Conservation (phyloP, 2,113 vertebrate species). For the Pantherophis guttatus region DNA sequence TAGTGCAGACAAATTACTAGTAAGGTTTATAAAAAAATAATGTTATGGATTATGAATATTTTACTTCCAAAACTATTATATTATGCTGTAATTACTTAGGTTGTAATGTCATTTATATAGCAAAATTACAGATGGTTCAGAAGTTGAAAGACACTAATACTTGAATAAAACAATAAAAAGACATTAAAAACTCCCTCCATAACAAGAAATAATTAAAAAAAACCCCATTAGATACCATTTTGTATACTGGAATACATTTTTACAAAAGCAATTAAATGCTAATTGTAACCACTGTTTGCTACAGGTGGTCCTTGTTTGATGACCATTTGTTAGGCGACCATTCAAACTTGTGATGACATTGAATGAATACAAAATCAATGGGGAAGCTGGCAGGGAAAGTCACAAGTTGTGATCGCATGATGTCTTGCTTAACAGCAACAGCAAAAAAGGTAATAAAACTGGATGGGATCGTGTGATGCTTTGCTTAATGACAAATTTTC, state of each 20-base stretch:
- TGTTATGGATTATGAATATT: constrained; percentile 46
- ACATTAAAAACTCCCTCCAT: constrained; percentile 12
- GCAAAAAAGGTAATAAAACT: neutral
- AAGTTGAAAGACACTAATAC: constrained; percentile 11
- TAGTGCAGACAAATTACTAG: neutral
- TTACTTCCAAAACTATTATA: constrained; percentile 47
- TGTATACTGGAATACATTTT: neutral
- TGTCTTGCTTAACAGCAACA: neutral
- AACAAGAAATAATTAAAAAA: neutral
- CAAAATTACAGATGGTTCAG: constrained; percentile 33
- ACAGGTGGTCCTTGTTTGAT: neutral
- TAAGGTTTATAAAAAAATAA: constrained; percentile 17
- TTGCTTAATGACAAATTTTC: neutral
- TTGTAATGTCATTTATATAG: constrained; percentile 40
- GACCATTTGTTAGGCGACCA: neutral
- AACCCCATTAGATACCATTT: neutral
- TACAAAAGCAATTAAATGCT: neutral
- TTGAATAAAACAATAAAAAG: constrained; percentile 16
- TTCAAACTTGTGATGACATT: neutral
- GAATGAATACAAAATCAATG: neutral
- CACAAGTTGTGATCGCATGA: neutral
- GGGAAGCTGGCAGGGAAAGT: neutral
- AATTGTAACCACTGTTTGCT: neutral
- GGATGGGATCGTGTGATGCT: neutral
- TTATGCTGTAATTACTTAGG: constrained; percentile 40